phyloP scores from a whole-genome alignment of 2,797 vertebrate species.

The Oryzias sinensis region DNA sequence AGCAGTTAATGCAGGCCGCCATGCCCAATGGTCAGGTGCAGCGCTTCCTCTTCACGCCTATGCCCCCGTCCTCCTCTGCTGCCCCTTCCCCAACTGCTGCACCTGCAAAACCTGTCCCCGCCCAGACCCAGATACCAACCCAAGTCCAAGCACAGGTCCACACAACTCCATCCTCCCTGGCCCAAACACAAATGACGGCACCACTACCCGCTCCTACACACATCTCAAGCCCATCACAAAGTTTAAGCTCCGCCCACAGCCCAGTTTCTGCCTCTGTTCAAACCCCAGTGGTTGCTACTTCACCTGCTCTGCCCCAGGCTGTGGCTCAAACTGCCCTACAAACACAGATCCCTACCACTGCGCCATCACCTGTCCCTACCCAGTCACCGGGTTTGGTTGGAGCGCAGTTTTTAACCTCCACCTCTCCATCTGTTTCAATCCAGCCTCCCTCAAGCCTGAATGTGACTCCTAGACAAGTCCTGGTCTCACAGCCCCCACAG shows the following conservation, averaged over 20 bases:
- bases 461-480: constrained; percentile 25
- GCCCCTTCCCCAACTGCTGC: constrained; percentile 17
- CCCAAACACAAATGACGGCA: constrained; percentile 58
- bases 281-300: constrained; percentile 8
- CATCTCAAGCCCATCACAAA: constrained; percentile 11
- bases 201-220: constrained; percentile 39
- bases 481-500: constrained; percentile 13
- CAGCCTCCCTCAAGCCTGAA: constrained; percentile 17
- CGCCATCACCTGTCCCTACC: constrained; percentile 15
- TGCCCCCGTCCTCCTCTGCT: constrained; percentile 65
- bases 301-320: constrained; percentile 13
- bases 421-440: constrained; percentile 12
- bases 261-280: constrained; percentile 27
- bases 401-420: constrained; percentile 27
- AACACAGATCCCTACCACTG: constrained; percentile 14
- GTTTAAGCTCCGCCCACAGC: constrained; percentile 23
- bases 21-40: constrained; percentile 98
- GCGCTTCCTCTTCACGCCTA: constrained; percentile 94
- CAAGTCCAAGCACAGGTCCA: constrained; percentile 50
- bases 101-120: constrained; percentile 17
- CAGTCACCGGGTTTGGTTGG: constrained; percentile 30
- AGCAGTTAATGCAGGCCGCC: constrained; percentile 99
- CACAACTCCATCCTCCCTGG: constrained; percentile 52
- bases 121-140: constrained; percentile 29
- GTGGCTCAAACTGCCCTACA: constrained; percentile 18